Evolutionary conservation across 2,113 vertebrate species (phyloP).

Genomic region (Macrotis lagotis): DNA sequence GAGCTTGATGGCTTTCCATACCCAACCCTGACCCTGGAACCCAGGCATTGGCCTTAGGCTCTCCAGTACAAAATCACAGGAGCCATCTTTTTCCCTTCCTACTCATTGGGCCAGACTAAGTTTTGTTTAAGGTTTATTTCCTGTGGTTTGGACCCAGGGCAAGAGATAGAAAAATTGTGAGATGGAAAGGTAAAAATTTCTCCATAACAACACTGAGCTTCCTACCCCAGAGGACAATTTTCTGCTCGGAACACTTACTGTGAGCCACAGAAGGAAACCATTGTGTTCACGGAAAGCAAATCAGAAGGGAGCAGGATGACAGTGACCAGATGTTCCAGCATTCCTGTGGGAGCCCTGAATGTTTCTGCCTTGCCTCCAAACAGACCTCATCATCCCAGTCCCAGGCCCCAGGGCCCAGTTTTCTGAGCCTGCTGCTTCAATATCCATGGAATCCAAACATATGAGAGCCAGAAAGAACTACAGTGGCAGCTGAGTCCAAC

Average conservation of each 20-base stretch:
- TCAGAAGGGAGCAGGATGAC: conserved; percentile 37
- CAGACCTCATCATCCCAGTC: conserved; percentile 31
- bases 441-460: conserved; percentile 13
- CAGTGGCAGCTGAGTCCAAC: not conserved
- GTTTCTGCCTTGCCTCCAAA: conserved; percentile 24
- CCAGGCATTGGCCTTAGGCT: not conserved
- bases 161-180: not conserved
- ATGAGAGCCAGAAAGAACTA: not conserved
- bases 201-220: conserved; percentile 13
- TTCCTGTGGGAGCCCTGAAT: conserved; percentile 16
- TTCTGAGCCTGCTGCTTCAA: not conserved
- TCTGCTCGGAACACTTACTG: conserved; percentile 33
- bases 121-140: not conserved
- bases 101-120: not conserved
- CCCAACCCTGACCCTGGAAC: not conserved
- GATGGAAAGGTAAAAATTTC: conserved; percentile 29
- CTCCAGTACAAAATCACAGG: not conserved
- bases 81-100: not conserved
- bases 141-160: not conserved
- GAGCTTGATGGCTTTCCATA: not conserved
- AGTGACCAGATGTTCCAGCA: conserved; percentile 61
- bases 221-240: conserved; percentile 35
- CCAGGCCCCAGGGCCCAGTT: conserved; percentile 25
- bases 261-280: conserved; percentile 59
- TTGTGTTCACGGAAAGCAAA: conserved; percentile 61